Percentiles rank a stretch among this genome's conserved stretches.
Conservation (phyloP, 2,888 invertebrate genomes). For the Ariolimax columbianus region DNA sequence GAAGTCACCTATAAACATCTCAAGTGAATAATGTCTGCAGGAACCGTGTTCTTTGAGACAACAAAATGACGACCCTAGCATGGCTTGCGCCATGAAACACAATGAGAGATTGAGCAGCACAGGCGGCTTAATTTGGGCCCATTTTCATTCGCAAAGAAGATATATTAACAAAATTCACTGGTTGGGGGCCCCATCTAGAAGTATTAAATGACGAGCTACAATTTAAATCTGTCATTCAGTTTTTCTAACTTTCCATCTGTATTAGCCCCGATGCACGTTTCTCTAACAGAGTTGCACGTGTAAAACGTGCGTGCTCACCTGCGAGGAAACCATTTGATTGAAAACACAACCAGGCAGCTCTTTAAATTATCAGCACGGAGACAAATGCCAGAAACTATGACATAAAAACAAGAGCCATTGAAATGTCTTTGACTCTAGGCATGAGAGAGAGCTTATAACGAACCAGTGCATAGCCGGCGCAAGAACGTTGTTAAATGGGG, state of each 20-base stretch:
- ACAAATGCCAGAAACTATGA: neutral
- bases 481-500: slow-evolving; percentile 15
- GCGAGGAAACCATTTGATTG: neutral
- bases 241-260: slow-evolving; percentile 14
- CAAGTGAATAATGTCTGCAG: neutral
- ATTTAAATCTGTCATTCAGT: neutral
- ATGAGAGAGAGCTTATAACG: neutral
- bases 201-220: neutral
- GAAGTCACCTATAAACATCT: neutral
- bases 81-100: neutral
- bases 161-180: neutral
- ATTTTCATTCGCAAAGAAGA: slow-evolving; percentile 3
- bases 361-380: neutral
- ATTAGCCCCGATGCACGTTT: neutral
- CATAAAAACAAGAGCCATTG: neutral
- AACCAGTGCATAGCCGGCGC: neutral
- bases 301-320: slow-evolving; percentile 19
- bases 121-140: neutral
- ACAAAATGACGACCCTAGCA: neutral
- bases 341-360: neutral
- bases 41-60: neutral
- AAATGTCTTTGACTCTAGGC: slow-evolving; percentile 1
- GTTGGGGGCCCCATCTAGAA: neutral
- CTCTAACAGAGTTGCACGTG: slow-evolving; percentile 10
- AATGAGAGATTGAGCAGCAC: neutral